Evolutionary conservation across 2,888 invertebrate species (phyloP), one percentile per base, ranked within the genome.

Genomic region (Cryptocheilus praepositus): DNA sequence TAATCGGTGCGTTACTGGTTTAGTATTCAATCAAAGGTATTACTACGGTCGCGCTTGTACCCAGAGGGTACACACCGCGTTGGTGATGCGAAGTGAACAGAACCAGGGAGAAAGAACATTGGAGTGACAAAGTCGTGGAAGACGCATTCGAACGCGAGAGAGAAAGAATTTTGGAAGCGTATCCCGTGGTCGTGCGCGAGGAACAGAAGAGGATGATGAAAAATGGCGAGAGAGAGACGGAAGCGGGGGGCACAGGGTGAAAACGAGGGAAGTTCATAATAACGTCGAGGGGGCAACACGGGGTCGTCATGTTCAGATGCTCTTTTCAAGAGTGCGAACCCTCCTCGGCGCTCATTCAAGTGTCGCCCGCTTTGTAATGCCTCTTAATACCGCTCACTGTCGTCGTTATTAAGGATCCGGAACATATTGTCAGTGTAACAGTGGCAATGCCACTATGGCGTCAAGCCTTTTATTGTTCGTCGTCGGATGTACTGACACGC

Each of bases 301-400:
- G 70, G 70, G 71, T 73, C 73, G 77, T 76, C 69, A 73, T 67
- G 81, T 76, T 85, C 82, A 73, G 85, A 82, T 84, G 86, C 83
- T 84, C 84, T 86, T 87, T 86, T 85, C 77, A 83, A 81, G 82
- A 81, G 82, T 66, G 68, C 73, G 81, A 83, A 79, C 82, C 83
- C 83, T 81, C 73, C 67, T 80, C 85, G 82, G 80, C 83, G 74
- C 67, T 81, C 83, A 86, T 86, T 86, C 85, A 87, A 87, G 86
- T 86, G 86, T 86, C 86, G 85, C 77, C 76, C 36, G 83, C 83
- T 84, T 86, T 86, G 86, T 85, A 83, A 85, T 83, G 79, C 83
- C 83, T 85, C 84, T 84, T 85, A 86, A 86, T 84, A 80, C 84
- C 81, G 81, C 77, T 83, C 81, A 73, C 83, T 81, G 83, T 84